phyloP scores from a whole-genome alignment of 2,888 invertebrate genomes.

The Cremastobaeus sp. region DNA sequence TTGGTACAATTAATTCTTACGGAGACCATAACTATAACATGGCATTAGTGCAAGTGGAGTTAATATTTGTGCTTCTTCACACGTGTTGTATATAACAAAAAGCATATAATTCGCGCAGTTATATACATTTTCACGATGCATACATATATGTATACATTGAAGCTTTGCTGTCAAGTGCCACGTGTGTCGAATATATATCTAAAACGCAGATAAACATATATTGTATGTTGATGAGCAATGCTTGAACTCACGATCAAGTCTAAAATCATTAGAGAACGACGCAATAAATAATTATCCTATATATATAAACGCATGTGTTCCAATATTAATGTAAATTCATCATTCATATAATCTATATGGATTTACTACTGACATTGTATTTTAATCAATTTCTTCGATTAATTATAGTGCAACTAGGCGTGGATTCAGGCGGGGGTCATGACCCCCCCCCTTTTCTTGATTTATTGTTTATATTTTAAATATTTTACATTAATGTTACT shows the following conservation, averaged over 20 bases:
- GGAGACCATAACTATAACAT: constrained; percentile 27
- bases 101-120: constrained; percentile 14
- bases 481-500: no score
- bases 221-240: constrained; percentile 14
- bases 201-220: constrained; percentile 33
- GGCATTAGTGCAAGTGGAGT: constrained; percentile 8
- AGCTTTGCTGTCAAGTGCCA: constrained; percentile 46
- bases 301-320: constrained; percentile 16
- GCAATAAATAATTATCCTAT: constrained; percentile 51
- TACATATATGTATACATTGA: no score
- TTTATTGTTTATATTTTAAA: no score
- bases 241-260: constrained; percentile 34
- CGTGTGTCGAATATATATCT: constrained; percentile 53
- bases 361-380: constrained; percentile 62
- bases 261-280: constrained; percentile 44
- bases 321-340: constrained; percentile 33
- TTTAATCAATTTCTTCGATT: constrained; percentile 39
- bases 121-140: no score
- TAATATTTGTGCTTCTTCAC: constrained; percentile 25
- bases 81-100: constrained; percentile 33
- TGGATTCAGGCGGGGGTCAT: no score
- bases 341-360: constrained; percentile 50
- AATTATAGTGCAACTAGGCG: constrained; percentile 8
- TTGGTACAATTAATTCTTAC: neutral
- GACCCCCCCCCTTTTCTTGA: no score